phyloP scores from a whole-genome alignment of 2,113 vertebrate genomes.

The Cyprinus carpio region DNA sequence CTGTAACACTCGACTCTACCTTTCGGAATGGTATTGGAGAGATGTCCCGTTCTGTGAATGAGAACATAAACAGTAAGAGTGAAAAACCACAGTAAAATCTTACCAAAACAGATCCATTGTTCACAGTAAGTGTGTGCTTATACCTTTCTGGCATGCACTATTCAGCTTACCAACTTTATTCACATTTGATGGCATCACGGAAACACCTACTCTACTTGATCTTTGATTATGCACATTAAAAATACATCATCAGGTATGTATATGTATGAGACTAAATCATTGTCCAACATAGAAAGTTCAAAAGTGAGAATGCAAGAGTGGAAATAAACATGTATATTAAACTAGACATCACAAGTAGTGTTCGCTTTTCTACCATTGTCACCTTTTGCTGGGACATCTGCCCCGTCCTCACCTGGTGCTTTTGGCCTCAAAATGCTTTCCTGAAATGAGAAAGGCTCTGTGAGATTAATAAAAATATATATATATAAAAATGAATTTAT shows the following conservation, averaged over 20 bases:
- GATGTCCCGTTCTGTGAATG: slow-evolving; percentile 41
- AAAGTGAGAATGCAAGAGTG: background rate
- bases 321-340: background rate
- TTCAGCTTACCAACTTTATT: background rate
- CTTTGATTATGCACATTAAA: background rate
- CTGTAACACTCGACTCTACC: slow-evolving; percentile 26
- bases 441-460: background rate
- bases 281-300: background rate
- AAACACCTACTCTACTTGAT: slow-evolving; percentile 12
- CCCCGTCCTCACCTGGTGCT: background rate
- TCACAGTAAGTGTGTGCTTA: slow-evolving; percentile 1
- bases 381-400: background rate
- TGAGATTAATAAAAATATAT: background rate
- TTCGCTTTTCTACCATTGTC: background rate
- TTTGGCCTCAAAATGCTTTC: background rate
- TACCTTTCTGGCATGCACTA: slow-evolving; percentile 56
- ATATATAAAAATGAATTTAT: too few relatives aligned
- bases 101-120: background rate
- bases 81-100: background rate
- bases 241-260: background rate
- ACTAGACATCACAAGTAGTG: background rate
- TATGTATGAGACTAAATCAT: background rate
- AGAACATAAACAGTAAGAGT: slow-evolving; percentile 29
- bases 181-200: background rate
- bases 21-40: background rate